Evolutionary conservation across 2,113 vertebrate species (phyloP), one percentile per base, ranked within the genome.

Genomic region (Microtus pennsylvanicus): DNA sequence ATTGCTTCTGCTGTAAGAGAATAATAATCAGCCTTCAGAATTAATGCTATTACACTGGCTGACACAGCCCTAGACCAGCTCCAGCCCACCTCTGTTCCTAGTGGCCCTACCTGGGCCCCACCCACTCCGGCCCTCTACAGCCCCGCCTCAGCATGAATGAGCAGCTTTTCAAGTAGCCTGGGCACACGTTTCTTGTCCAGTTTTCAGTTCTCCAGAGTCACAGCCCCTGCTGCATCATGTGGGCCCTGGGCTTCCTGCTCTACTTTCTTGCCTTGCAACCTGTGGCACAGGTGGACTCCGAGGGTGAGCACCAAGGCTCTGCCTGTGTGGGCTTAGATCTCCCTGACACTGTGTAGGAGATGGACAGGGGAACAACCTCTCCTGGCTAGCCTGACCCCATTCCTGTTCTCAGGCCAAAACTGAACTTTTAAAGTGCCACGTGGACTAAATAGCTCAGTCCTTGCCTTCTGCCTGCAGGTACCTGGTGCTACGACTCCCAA

Each of bases 401-500:
- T 77, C 87, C 19, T 14, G 87, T n/a, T 8, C n/a, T 0, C 11
- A 16, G 35, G 22, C 72, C 78, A 65, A 58, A 61, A 26, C 42
- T 67, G 26, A 61, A 6, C n/a, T 74, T 74, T 45, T 21, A 21
- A 26, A 55, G 21, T 5, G 10, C 3, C 33, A 33, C 16, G 8
- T 13, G 21, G 26, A 58, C 55, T 58, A 58, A 58, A 58, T 58
- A 52, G 74, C 74, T 82, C 42, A 0, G 24, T 50, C 33, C 12
- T 55, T 67, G 90, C 83, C 61, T 52, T 21, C 63, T 76, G 13
- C 90, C 94, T 0, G 0, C 95, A 98, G 98, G 97, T 5, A 47
- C 96, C 70, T 98, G 98, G 98, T 98, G 98, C 93, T 99, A 98
- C 0, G 95, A 98, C 82, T 98, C 98, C 0, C 98, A 97, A 96